Base-by-base conservation (phyloP, 2,888 invertebrate genomes). In the Acholoe squamosa region DNA sequence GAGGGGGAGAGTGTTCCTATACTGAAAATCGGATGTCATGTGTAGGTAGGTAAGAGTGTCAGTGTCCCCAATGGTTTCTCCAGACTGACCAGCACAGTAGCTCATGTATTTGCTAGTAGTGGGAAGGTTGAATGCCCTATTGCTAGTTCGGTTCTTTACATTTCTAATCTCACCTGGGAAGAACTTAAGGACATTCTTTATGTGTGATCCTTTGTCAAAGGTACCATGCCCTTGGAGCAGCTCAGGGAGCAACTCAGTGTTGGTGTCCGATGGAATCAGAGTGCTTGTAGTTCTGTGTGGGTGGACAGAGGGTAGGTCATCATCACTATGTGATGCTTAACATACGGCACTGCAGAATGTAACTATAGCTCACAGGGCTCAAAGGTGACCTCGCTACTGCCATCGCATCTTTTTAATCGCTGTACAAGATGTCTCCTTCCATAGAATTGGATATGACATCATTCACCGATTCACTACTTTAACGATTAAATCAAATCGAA, bases 171-270 rank as follows among this genome's bases (percentile, higher is more conserved):
- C n/a, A 61, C 61, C 22, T 61, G 61, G 61, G 61, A 61, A n/a
- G 19, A n/a, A n/a, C 12, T 14, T n/a, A 0, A 61, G 61, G 61
- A n/a, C 61, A 19, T n/a, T 28, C 19, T 28, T 25, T 71, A 71
- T 71, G 71, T 28, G 71, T 71, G 71, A 71, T 5, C 71, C 25
- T 7, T 25, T 71, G 31, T 71, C 71, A 71, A 71, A 71, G 61
- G 71, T 28, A 28, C 71, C n/a, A 7, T n/a, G 61, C 19, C 61
- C 61, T 3, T n/a, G 22, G n/a, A 61, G 61, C 61, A n/a, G 61
- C 61, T n/a, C 61, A n/a, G 61, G 61, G 19, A 19, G 5, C 43
- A 43, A 10, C 43, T 10, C 43, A 43, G 3, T 3, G 43, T 10
- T 43, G 43, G 43, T 43, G 5, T 43, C 43, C 3, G 43, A 43